A percentile compares a stretch with the other conserved stretches of the same genome.
Evolutionary conservation across 2,888 invertebrate genomes (phyloP).

Genomic region (Eustalomyia histrio): DNA sequence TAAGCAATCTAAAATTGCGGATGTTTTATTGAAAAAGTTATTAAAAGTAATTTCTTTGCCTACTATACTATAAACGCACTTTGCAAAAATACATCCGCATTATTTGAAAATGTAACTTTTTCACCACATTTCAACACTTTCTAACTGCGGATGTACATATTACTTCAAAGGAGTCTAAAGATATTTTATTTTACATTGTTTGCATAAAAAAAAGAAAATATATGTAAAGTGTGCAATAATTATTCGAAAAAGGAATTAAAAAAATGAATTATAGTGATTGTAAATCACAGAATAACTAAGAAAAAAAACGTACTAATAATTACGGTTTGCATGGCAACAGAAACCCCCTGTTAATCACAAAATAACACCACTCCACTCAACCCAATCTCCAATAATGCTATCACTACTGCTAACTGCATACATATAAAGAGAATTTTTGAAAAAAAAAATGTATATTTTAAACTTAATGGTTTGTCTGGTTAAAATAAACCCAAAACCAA

Average conservation of each 20-base stretch:
- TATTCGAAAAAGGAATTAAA: constrained; percentile 22
- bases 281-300: constrained; percentile 43
- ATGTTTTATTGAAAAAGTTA: no score
- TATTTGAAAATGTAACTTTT: no score
- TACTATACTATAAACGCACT: no score
- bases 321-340: constrained; percentile 63
- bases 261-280: constrained; percentile 44
- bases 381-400: constrained; percentile 53
- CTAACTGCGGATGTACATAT: neutral
- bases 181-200: neutral
- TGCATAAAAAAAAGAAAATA: neutral
- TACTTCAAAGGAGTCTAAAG: neutral
- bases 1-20: no score
- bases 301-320: constrained; percentile 52
- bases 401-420: constrained; percentile 20
- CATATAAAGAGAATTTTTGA: neutral
- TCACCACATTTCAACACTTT: neutral
- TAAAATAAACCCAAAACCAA: constrained; percentile 45
- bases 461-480: constrained; percentile 60
- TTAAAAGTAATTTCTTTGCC: no score
- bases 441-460: constrained; percentile 13
- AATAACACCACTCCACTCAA: constrained; percentile 46
- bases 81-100: no score
- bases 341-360: constrained; percentile 31
- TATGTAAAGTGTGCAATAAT: neutral